phyloP scores from a whole-genome alignment of 30 jellyfish, hydroid and myxozoan genomes.

The Pseudorhiza aurosa region DNA sequence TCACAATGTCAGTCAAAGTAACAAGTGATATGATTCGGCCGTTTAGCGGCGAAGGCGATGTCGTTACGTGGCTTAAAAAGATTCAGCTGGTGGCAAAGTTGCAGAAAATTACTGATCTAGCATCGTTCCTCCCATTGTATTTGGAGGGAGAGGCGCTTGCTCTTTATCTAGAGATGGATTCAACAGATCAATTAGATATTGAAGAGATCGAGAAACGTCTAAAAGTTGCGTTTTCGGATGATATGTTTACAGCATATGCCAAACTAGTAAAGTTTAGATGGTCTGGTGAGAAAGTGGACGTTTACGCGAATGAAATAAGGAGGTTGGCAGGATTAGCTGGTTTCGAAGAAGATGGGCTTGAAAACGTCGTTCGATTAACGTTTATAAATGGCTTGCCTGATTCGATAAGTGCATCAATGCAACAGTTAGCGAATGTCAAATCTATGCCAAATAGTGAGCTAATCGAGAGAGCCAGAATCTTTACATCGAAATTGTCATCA shows the following conservation, averaged over 20 bases:
- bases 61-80: conserved; percentile 28
- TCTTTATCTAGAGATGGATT: conserved; percentile 19
- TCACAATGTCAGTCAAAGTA: background rate
- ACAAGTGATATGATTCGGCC: conserved; percentile 2
- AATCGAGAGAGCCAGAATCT: background rate
- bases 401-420: conserved; percentile 1
- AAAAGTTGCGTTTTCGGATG: conserved; percentile 16
- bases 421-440: background rate
- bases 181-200: background rate
- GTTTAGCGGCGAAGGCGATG: conserved; percentile 18
- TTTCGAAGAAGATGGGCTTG: conserved; percentile 9
- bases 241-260: conserved; percentile 25
- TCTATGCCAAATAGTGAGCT: background rate
- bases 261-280: background rate
- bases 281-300: conserved; percentile 37
- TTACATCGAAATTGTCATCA: background rate
- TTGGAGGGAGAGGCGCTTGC: conserved; percentile 52
- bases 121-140: conserved; percentile 11
- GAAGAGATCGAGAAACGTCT: background rate
- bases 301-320: background rate
- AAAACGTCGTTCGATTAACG: conserved; percentile 1
- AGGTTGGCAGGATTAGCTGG: conserved; percentile 33
- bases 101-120: conserved; percentile 22
- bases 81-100: conserved; percentile 27
- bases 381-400: conserved; percentile 12